Percentiles rank a stretch among this genome's conserved stretches.
phyloP scores from a whole-genome alignment of 2,113 vertebrate genomes.

The Aviceda subcristata region DNA sequence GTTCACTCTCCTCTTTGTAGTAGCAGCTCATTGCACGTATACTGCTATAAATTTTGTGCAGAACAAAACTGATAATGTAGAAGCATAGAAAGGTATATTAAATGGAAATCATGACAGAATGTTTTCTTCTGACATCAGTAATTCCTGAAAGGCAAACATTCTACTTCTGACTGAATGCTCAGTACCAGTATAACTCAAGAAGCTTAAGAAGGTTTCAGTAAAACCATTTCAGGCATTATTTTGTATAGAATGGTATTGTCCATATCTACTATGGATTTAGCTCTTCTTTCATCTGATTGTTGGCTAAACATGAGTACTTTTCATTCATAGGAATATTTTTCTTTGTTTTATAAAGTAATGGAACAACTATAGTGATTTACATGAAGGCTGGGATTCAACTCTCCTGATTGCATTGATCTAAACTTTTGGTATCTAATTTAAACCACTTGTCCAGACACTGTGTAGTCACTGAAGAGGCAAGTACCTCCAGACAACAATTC shows the following conservation, averaged over 20 bases:
- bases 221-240: neutral
- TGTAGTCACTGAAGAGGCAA: neutral
- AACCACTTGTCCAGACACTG: neutral
- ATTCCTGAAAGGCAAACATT: neutral
- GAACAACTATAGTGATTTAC: neutral
- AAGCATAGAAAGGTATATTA: neutral
- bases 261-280: neutral
- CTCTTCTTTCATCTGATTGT: neutral
- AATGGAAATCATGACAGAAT: neutral
- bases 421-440: neutral
- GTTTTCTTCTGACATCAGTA: neutral
- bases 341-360: neutral
- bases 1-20: neutral
- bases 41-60: neutral
- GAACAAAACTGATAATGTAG: neutral
- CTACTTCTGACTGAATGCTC: neutral
- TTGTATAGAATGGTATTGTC: neutral
- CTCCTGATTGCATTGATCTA: neutral
- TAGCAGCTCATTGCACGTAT: neutral
- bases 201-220: neutral
- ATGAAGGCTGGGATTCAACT: neutral
- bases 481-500: neutral
- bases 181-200: neutral
- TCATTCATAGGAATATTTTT: neutral
- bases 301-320: neutral